A percentile compares a stretch with the other conserved stretches of the same genome.
phyloP scores from a whole-genome alignment of 2,113 vertebrate genomes.

The Cathartes aura region DNA sequence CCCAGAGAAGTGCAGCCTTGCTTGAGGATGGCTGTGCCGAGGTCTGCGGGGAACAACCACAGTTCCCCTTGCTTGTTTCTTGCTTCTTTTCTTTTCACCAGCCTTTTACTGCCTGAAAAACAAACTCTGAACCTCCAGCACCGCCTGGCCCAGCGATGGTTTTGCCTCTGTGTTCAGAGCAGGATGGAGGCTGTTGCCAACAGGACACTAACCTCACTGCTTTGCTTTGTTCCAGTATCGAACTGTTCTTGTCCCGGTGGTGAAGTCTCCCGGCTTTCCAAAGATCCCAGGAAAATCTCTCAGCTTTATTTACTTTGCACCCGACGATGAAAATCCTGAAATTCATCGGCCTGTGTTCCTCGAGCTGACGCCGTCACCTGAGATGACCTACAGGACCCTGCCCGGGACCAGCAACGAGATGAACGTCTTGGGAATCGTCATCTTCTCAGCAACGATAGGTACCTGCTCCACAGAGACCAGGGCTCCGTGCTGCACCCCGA shows the following conservation, averaged over 20 bases:
- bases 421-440: conserved; percentile 90
- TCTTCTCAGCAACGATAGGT: conserved; percentile 93
- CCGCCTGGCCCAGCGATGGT: not conserved
- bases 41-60: not conserved
- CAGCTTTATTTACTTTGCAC: conserved; percentile 84
- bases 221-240: conserved; percentile 80
- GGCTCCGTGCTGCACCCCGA: accelerated
- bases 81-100: not conserved
- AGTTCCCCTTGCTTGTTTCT: not conserved
- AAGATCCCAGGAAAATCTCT: conserved; percentile 56
- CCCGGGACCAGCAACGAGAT: conserved; percentile 89
- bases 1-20: not conserved
- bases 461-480: not conserved
- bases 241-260: conserved; percentile 81
- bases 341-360: conserved; percentile 78
- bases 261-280: conserved; percentile 45
- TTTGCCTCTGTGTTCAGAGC: not conserved
- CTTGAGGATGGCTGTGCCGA: not conserved
- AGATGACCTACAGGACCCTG: conserved; percentile 82
- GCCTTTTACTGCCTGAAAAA: not conserved
- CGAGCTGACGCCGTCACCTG: conserved; percentile 83
- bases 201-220: not conserved
- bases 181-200: not conserved
- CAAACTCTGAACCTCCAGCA: not conserved
- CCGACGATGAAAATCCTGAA: conserved; percentile 75